These are phyloP conservation scores for Australoheros facetus DNA, from an alignment of 2,797 vertebrate species.

Conservation along the genomic window DNA sequence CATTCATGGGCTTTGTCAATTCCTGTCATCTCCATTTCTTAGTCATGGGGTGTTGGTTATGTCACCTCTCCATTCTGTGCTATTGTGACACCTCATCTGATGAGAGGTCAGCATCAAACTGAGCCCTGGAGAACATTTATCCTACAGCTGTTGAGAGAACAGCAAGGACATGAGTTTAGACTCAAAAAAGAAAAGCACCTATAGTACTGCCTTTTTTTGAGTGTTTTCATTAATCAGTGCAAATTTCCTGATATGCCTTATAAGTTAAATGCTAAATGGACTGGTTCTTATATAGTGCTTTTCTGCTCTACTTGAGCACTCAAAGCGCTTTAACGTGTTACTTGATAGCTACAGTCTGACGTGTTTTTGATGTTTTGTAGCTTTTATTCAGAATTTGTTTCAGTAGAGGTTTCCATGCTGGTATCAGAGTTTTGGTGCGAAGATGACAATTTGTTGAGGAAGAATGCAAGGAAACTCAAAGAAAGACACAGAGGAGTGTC, in stretches of 20 bases:
- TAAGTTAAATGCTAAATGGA: not conserved
- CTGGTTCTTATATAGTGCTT: too few relatives aligned
- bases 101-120: slow-evolving; percentile 57
- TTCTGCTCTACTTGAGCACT: too few relatives aligned
- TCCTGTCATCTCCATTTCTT: slow-evolving; percentile 55
- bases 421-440: not conserved
- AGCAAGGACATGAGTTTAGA: slow-evolving; percentile 27
- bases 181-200: not conserved
- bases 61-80: slow-evolving; percentile 55
- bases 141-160: slow-evolving; percentile 50
- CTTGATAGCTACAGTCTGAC: slow-evolving; percentile 68
- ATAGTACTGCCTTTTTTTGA: not conserved
- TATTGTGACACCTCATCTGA: slow-evolving; percentile 48
- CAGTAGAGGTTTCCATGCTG: slow-evolving; percentile 29
- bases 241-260: not conserved
- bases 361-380: slow-evolving; percentile 45
- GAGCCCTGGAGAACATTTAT: slow-evolving; percentile 49
- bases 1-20: slow-evolving; percentile 39
- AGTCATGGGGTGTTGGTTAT: slow-evolving; percentile 56
- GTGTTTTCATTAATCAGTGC: not conserved
- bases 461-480: not conserved
- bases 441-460: not conserved
- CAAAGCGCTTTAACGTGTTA: slow-evolving; percentile 5
- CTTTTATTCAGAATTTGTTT: slow-evolving; percentile 41
- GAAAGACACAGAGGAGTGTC: not conserved